Conservation (phyloP, 2,113 vertebrate species). For the Octodon degus region DNA sequence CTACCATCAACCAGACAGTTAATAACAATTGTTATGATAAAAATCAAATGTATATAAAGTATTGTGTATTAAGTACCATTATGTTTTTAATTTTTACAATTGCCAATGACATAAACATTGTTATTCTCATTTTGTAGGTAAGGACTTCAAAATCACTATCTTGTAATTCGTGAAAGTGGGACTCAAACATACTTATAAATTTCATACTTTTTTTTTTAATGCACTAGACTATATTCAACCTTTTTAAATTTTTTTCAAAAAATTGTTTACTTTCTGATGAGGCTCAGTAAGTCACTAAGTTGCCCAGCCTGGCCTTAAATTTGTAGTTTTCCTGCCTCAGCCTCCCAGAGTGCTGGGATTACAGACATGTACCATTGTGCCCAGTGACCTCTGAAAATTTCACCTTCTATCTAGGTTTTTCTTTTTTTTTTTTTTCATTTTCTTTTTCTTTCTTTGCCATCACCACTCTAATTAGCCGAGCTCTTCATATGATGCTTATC, state of each 20-base stretch:
- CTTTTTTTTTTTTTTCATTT: background rate
- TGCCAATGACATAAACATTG: background rate
- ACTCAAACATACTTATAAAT: conserved; percentile 52
- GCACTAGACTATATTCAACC: background rate
- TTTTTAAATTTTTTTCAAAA: background rate
- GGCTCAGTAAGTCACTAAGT: background rate
- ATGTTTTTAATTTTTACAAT: background rate
- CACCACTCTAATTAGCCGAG: background rate
- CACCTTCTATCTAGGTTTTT: background rate
- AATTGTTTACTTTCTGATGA: background rate
- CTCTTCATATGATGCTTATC: conserved; percentile 41
- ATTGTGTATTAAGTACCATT: conserved; percentile 24
- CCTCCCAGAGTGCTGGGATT: background rate
- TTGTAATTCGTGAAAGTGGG: conserved; percentile 53
- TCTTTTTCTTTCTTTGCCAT: conserved; percentile 24
- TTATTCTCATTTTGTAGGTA: conserved; percentile 42
- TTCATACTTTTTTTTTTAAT: background rate
- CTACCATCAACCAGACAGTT: conserved; percentile 13
- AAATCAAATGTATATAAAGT: conserved; percentile 23
- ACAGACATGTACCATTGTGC: background rate
- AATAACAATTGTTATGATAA: conserved; percentile 53
- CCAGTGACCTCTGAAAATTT: background rate
- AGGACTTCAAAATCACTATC: conserved; percentile 13
- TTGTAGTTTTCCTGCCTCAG: background rate
- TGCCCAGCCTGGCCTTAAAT: background rate